Base-by-base conservation (phyloP, 2,113 vertebrate genomes). In the Phoxinus phoxinus region DNA sequence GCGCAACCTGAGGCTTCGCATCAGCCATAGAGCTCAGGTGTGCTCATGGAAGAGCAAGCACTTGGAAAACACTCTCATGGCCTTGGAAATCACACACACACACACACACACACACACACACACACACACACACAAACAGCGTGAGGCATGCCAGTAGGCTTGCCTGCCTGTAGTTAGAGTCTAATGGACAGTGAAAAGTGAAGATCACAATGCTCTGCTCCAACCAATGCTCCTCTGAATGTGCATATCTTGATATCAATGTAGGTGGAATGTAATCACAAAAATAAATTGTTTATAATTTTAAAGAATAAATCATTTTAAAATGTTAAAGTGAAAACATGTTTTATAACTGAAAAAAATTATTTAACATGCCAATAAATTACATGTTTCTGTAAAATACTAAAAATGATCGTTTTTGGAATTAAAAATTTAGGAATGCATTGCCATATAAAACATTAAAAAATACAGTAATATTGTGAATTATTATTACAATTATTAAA, bases 21-120 rank as follows among this genome's bases (percentile, higher is more conserved):
- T 83, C 85, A 88, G 79, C 90, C 91, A 90, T 88, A 90, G 93
- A 94, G 93, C 94, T 94, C 95, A 95, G 95, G 94, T 95, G 94
- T 77, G 74, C 90, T 93, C 90, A 92, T 91, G 93, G 90, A 94
- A 93, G 93, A 93, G 90, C 91, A 91, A 89, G 90, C 93, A 92
- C 92, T 91, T 90, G 91, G 90, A 93, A 94, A 92, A 93, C 89
- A 92, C 83, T 69, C 74, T 63, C 84, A 63, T 51, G 8, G 19
- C 46, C 51, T 59, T 19, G 21, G 44, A 76, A 65, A 61, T 81
- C 53, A 61, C 65, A 48, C 78, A 65, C 80, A 61, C 67, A 51
- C 44, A 78, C 58, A 73, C 71, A 53, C 27, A 65, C 56, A 63
- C 25, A 69, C 32, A 86, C 53, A 61, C 65, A 48, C 78, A 65